Evolutionary conservation across 1,140 invertebrate species (phyloP).

Genomic region (Panagrolaimus sp.): DNA sequence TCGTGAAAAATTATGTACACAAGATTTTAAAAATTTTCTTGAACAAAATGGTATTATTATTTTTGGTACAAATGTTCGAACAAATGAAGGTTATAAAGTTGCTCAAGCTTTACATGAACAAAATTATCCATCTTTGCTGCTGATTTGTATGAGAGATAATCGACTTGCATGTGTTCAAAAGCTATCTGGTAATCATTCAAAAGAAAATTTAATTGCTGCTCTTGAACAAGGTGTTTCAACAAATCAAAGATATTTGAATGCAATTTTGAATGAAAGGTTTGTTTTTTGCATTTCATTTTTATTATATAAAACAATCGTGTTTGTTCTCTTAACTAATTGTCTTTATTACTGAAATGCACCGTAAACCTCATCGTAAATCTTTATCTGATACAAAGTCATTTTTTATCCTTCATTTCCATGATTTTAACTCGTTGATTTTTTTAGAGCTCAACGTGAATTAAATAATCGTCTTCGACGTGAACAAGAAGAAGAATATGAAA

Average conservation of each 20-base stretch:
- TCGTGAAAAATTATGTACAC: slow-evolving; percentile 28
- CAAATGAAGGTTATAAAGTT: slow-evolving; percentile 33
- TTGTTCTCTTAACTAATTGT: no score
- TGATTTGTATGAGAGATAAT: slow-evolving; percentile 25
- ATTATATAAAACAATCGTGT: no score
- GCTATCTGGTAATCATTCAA: neutral
- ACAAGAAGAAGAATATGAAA: slow-evolving; percentile 40
- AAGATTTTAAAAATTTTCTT: slow-evolving; percentile 23
- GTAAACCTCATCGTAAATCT: no score
- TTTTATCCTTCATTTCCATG: no score
- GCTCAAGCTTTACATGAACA: slow-evolving; percentile 23
- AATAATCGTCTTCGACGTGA: slow-evolving; percentile 38
- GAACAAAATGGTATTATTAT: slow-evolving; percentile 21
- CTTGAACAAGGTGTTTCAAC: neutral
- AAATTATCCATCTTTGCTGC: slow-evolving; percentile 20
- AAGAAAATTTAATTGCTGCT: slow-evolving; percentile 7
- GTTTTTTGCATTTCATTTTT: slow-evolving; percentile 6
- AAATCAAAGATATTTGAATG: slow-evolving; percentile 9
- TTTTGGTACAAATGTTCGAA: slow-evolving; percentile 33
- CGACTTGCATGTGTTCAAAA: slow-evolving; percentile 20
- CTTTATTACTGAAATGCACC: no score
- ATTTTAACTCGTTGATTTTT: neutral
- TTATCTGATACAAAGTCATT: no score
- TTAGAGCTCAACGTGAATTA: slow-evolving; percentile 24
- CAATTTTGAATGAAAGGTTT: slow-evolving; percentile 15